These are phyloP conservation scores for Lypha dubia DNA, from an alignment of 2,888 invertebrate species.

Conservation along the genomic window DNA sequence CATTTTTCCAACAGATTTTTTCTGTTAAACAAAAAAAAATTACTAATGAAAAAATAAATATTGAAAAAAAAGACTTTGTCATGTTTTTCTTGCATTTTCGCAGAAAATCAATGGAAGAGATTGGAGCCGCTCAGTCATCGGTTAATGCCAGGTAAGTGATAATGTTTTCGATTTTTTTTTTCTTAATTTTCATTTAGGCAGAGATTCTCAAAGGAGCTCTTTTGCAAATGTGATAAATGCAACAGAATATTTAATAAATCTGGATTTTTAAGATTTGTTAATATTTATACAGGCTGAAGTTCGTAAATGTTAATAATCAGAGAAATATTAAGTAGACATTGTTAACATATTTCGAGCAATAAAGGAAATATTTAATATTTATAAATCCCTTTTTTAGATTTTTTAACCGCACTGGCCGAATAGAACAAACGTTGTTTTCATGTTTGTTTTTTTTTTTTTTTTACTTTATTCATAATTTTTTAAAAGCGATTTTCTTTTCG, in stretches of 20 bases:
- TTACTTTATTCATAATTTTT: too few relatives aligned
- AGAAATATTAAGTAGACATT: too few relatives aligned
- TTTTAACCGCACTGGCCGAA: too few relatives aligned
- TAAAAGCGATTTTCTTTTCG: too few relatives aligned
- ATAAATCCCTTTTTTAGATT: too few relatives aligned
- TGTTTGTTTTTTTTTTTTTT: too few relatives aligned
- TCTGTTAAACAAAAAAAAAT: slow-evolving; percentile 41
- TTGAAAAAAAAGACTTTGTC: slow-evolving; percentile 59
- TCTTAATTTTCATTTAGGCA: slow-evolving; percentile 27
- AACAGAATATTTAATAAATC: not conserved
- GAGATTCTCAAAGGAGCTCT: slow-evolving; percentile 31
- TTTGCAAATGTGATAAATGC: not conserved
- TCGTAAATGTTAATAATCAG: too few relatives aligned
- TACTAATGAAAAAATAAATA: slow-evolving; percentile 21
- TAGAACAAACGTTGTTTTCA: too few relatives aligned
- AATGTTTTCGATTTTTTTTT: slow-evolving; percentile 74
- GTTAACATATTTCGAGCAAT: too few relatives aligned
- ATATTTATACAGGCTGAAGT: too few relatives aligned
- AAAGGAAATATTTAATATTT: too few relatives aligned
- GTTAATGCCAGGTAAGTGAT: slow-evolving; percentile 94
- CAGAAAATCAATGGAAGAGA: slow-evolving; percentile 94
- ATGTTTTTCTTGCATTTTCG: slow-evolving; percentile 83
- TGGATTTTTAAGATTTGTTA: not conserved
- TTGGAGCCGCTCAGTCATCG: slow-evolving; percentile 90
- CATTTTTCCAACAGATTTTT: slow-evolving; percentile 75